Evolutionary conservation across 2,113 vertebrate species (phyloP).

Genomic region (Lepus europaeus): DNA sequence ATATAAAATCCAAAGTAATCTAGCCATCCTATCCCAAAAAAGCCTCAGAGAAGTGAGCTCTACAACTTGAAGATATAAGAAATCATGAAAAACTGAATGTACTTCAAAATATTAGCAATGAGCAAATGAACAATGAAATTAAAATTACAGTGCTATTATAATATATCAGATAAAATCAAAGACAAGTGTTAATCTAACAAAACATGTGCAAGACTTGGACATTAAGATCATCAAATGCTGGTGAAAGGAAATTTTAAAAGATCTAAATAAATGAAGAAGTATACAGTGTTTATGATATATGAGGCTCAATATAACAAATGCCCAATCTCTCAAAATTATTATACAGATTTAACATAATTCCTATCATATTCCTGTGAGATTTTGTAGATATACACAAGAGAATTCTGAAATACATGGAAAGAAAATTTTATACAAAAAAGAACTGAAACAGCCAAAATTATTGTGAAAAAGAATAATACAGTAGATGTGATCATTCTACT

Average conservation of each 20-base stretch:
- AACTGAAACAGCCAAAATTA: background rate
- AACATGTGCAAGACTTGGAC: background rate
- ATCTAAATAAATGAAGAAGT: background rate
- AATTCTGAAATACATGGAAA: background rate
- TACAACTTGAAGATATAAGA: background rate
- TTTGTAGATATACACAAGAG: background rate
- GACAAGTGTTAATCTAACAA: background rate
- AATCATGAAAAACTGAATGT: background rate
- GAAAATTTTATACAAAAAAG: background rate
- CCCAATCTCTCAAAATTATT: background rate
- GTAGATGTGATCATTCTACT: background rate
- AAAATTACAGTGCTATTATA: background rate
- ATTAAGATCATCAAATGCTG: background rate
- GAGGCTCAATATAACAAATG: background rate
- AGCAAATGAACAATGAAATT: background rate
- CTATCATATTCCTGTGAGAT: background rate
- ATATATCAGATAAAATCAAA: conserved; percentile 37
- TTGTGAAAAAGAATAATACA: background rate
- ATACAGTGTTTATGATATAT: background rate
- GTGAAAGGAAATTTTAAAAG: background rate
- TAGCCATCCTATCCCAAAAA: background rate
- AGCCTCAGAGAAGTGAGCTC: background rate
- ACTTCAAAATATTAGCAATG: background rate
- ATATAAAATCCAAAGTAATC: background rate
- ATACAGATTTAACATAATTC: background rate